Evolutionary conservation across 2,797 vertebrate genomes (phyloP).

Genomic region (Scleropages formosus): DNA sequence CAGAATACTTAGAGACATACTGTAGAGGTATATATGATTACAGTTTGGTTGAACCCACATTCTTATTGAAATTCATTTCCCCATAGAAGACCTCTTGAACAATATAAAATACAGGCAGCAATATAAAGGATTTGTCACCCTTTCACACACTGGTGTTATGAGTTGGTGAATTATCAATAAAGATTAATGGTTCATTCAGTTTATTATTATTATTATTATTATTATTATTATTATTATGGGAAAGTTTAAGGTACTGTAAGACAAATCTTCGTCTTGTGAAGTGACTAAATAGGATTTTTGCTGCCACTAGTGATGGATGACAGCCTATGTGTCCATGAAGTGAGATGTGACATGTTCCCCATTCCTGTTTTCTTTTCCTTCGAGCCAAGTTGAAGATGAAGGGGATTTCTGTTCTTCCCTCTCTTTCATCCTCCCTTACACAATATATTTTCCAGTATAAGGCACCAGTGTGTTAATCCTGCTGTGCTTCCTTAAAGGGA

Average conservation of each 20-base stretch:
- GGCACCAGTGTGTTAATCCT: slow-evolving; percentile 67
- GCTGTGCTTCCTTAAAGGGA: slow-evolving; percentile 57
- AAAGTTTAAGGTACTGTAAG: slow-evolving; percentile 44
- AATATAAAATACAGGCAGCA: too few species aligned
- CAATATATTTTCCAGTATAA: slow-evolving; percentile 39
- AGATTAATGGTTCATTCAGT: slow-evolving; percentile 32
- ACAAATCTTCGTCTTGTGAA: slow-evolving; percentile 34
- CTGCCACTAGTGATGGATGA: slow-evolving; percentile 69
- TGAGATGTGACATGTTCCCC: slow-evolving; percentile 63
- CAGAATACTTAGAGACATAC: too few species aligned
- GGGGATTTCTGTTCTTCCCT: slow-evolving; percentile 33
- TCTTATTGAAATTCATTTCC: too few species aligned
- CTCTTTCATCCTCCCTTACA: slow-evolving; percentile 22
- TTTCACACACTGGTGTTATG: too few species aligned
- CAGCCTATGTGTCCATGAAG: slow-evolving; percentile 60
- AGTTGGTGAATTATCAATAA: too few species aligned
- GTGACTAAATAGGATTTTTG: slow-evolving; percentile 56
- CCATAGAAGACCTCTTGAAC: too few species aligned
- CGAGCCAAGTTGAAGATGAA: slow-evolving; percentile 68
- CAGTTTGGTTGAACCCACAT: too few species aligned
- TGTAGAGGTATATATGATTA: too few species aligned
- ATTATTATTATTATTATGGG: slow-evolving; percentile 43
- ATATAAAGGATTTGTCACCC: too few species aligned
- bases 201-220: too few species aligned
- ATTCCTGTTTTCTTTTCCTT: slow-evolving; percentile 52